A percentile compares a stretch with the other conserved stretches of the same genome.
These are phyloP conservation scores for Therioaphis trifolii DNA, from an alignment of 2,888 invertebrate species.

Conservation along the genomic window DNA sequence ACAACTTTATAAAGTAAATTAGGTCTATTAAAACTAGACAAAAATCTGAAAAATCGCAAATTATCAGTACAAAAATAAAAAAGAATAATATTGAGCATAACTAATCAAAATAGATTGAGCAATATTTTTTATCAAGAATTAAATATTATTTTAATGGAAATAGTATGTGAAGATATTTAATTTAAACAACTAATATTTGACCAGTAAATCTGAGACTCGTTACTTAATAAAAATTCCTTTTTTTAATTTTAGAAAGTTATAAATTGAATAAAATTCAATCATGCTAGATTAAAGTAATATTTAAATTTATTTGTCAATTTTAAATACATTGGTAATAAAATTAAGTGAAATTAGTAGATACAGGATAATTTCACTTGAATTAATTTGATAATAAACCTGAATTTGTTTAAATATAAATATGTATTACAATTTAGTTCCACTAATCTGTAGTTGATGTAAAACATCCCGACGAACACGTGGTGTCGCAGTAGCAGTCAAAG, in stretches of 20 bases:
- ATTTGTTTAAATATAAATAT: not conserved
- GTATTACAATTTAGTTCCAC: slow-evolving; percentile 53
- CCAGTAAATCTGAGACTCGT: no score
- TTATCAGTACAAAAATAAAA: slow-evolving; percentile 69
- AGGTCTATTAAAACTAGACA: slow-evolving; percentile 88
- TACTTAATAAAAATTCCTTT: no score
- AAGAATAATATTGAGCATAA: slow-evolving; percentile 75
- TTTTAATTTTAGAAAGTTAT: no score
- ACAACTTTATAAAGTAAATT: slow-evolving; percentile 85
- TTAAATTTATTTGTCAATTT: no score
- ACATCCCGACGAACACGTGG: slow-evolving; percentile 83
- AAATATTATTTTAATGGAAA: no score
- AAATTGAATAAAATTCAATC: no score
- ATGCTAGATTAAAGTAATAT: no score
- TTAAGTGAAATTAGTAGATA: not conserved
- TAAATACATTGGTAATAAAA: no score
- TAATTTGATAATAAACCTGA: not conserved
- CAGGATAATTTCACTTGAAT: not conserved
- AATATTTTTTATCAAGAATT: not conserved
- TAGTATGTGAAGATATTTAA: no score
- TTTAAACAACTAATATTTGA: no score
- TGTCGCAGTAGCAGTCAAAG: slow-evolving; percentile 92
- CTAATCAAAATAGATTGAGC: not conserved
- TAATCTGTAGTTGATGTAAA: slow-evolving; percentile 72
- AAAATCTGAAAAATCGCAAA: slow-evolving; percentile 81